Evolutionary conservation across 2,113 vertebrate species (phyloP).

Genomic region (Brachyistius frenatus): DNA sequence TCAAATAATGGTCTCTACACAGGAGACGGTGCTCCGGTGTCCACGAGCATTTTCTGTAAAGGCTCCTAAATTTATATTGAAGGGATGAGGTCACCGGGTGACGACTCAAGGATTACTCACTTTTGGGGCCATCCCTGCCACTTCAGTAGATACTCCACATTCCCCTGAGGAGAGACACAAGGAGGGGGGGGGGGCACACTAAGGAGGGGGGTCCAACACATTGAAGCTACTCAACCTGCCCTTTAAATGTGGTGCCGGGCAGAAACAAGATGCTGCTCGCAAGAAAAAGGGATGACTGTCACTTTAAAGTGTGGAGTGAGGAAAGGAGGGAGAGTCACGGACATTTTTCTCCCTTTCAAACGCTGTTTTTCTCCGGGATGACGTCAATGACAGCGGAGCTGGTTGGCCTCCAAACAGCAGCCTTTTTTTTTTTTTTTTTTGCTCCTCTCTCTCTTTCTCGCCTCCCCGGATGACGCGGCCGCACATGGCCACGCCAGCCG

Average conservation of each 20-base stretch:
- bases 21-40: background rate
- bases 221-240: background rate
- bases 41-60: background rate
- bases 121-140: conserved; percentile 99
- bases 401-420: conserved; percentile 64
- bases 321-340: conserved; percentile 25
- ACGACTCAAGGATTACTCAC: conserved; percentile 88
- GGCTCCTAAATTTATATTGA: background rate
- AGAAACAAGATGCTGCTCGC: background rate
- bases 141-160: conserved; percentile 98
- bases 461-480: conserved; percentile 69
- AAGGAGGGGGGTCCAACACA: conserved; percentile 1
- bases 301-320: conserved; percentile 53
- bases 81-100: conserved; percentile 62
- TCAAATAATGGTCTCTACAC: background rate
- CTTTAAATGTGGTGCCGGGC: background rate
- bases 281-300: conserved; percentile 33
- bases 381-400: conserved; percentile 73
- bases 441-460: conserved; percentile 10
- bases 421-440: background rate
- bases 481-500: conserved; percentile 61
- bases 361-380: conserved; percentile 63
- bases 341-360: conserved; percentile 60
- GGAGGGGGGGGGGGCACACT: background rate
- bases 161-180: conserved; percentile 86